Evolutionary conservation across 2,888 invertebrate species (phyloP), one percentile per base, ranked within the genome.

Genomic region (Azorinus chamasolen): DNA sequence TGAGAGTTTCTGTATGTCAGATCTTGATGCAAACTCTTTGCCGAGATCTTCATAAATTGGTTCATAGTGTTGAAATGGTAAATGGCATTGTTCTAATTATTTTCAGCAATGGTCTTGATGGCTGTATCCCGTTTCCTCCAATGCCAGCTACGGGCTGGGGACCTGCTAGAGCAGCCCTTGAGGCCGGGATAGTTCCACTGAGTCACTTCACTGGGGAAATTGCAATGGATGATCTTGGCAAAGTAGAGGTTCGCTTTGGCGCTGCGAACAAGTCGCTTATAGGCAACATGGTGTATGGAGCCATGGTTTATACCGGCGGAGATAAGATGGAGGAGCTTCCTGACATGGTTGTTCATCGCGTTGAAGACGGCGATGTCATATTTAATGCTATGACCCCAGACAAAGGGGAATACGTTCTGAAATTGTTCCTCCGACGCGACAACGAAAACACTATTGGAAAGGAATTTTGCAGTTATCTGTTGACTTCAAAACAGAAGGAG

Each of bases 121-220:
- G 73, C 8, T 84, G 83, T 27, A 55, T 82, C 27, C 88, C 89
- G 0, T 87, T 86, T 62, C 91, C 91, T n/a, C 87, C 87, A 59
- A 73, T 79, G 39, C 90, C 90, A 6, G 79, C 84, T 1, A 87
- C 88, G n/a, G 91, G 91, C 0, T 91, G 91, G 91, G 91, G 91
- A 0, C 90, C 90, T 0, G 90, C 89, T 0, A 59, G 82, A 14
- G 70, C 62, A 8, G 63, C 83, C 0, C 43, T 65, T 27, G 75
- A 72, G 25, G 76, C 72, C 16, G 86, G 86, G 24, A 57, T 86
- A 20, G 84, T 79, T 4, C 86, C 86, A 1, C 79, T 86, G 50
- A 86, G 82, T 71, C 86, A 86, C 63, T 83, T 82, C 37, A 74
- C 71, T 0, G 86, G 86, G 4, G 86, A 86, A 64, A 70, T 84